phyloP scores from a whole-genome alignment of 2,888 invertebrate species.

The Stictocephala bisonia region DNA sequence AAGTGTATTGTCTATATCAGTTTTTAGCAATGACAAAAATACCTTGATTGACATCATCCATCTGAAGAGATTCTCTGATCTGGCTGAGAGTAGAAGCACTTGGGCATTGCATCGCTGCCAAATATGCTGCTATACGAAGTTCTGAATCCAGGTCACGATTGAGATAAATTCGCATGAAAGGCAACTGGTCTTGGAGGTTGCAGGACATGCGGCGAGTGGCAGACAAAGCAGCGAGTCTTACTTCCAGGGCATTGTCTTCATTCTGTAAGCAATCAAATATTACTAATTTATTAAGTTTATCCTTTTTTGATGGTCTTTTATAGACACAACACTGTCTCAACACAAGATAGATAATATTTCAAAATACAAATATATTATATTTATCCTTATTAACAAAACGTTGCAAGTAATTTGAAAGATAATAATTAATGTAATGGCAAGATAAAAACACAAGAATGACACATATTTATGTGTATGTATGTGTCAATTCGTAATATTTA shows the following conservation, averaged over 20 bases:
- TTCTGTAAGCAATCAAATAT: conserved; percentile 62
- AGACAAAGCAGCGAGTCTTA: conserved; percentile 82
- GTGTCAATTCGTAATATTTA: too few relatives aligned
- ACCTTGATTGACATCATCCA: conserved; percentile 91
- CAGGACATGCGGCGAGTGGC: conserved; percentile 71
- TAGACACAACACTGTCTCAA: too few relatives aligned
- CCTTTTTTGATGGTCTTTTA: neutral
- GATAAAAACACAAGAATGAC: too few relatives aligned
- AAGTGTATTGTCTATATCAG: neutral
- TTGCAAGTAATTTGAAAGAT: too few relatives aligned
- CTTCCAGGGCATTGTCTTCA: conserved; percentile 76
- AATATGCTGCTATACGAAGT: conserved; percentile 85
- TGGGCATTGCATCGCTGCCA: conserved; percentile 91
- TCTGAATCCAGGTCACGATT: conserved; percentile 75
- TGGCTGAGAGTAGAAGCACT: conserved; percentile 77
- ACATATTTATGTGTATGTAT: too few relatives aligned
- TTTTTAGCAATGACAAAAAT: conserved; percentile 48
- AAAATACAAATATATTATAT: too few relatives aligned
- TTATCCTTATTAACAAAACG: too few relatives aligned
- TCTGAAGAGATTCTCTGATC: conserved; percentile 75
- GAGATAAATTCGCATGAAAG: conserved; percentile 61
- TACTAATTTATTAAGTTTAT: conserved; percentile 7
- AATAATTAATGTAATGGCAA: too few relatives aligned
- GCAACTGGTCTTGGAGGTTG: conserved; percentile 48
- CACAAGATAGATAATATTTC: too few relatives aligned